These are phyloP conservation scores for Xestia ashworthii DNA, from an alignment of 2,888 invertebrate genomes.

Conservation along the genomic window DNA sequence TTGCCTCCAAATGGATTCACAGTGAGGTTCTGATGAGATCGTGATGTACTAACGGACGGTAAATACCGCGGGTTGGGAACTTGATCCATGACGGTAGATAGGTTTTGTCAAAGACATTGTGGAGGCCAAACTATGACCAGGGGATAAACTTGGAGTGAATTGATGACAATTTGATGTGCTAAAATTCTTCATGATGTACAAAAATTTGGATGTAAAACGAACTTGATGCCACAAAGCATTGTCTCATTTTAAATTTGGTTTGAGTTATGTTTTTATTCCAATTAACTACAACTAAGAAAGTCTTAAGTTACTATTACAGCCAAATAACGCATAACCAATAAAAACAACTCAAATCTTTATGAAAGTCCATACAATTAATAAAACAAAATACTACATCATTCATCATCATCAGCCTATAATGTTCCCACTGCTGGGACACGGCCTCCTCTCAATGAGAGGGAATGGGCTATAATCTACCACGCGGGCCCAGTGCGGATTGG, in stretches of 20 bases:
- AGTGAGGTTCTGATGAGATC: conserved; percentile 49
- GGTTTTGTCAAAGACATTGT: neutral
- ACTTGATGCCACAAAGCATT: neutral
- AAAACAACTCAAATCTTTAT: neutral
- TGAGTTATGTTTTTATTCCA: neutral
- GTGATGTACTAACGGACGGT: conserved; percentile 34
- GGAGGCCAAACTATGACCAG: neutral
- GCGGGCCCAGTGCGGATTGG: no score
- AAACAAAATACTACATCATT: no score
- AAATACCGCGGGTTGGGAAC: conserved; percentile 12
- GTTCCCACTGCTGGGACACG: no score
- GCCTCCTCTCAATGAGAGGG: no score
- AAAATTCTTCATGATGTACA: neutral
- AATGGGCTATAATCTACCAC: no score
- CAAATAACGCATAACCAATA: neutral
- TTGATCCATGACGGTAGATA: neutral
- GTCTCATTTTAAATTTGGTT: neutral
- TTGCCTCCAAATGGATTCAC: conserved; percentile 55
- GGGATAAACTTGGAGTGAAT: neutral
- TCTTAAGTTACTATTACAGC: neutral
- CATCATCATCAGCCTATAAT: no score
- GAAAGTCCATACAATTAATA: neutral
- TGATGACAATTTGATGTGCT: no score
- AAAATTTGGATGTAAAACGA: neutral
- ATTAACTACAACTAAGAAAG: neutral